phyloP scores from a whole-genome alignment of 2,113 vertebrate species.

The Capreolus pygargus region DNA sequence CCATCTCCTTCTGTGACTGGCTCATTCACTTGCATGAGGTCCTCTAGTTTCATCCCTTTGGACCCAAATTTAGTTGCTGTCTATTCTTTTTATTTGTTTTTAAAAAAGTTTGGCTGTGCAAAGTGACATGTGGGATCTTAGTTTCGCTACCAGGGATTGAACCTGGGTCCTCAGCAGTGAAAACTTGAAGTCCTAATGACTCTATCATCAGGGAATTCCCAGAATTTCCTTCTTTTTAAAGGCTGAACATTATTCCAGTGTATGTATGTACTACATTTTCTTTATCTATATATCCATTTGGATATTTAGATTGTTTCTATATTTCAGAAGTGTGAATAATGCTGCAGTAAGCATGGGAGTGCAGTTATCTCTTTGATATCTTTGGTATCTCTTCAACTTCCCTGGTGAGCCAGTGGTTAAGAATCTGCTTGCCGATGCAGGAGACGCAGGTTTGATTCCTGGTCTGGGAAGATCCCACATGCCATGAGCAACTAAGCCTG shows the following conservation, averaged over 20 bases:
- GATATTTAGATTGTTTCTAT: not conserved
- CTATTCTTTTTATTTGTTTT: not conserved
- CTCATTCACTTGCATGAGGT: not conserved
- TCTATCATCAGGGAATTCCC: not conserved
- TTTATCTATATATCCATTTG: not conserved
- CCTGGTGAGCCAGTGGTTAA: not conserved
- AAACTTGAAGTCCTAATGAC: not conserved
- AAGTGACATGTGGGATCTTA: not conserved
- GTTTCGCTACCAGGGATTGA: not conserved
- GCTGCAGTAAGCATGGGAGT: not conserved
- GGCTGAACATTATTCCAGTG: not conserved
- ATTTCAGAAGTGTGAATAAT: not conserved
- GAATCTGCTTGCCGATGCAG: not conserved
- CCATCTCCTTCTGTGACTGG: not conserved
- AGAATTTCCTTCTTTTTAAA: not conserved
- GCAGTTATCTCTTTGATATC: not conserved
- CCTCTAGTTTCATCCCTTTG: not conserved
- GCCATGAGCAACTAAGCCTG: not conserved
- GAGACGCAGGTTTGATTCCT: not conserved
- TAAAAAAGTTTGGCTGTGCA: not conserved
- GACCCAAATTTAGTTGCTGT: not conserved
- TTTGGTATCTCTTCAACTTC: not conserved
- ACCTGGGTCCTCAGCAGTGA: not conserved
- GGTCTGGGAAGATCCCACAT: not conserved
- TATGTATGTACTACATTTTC: not conserved